phyloP scores from a whole-genome alignment of 2,888 invertebrate genomes.

The Neocrepidodera transversa region DNA sequence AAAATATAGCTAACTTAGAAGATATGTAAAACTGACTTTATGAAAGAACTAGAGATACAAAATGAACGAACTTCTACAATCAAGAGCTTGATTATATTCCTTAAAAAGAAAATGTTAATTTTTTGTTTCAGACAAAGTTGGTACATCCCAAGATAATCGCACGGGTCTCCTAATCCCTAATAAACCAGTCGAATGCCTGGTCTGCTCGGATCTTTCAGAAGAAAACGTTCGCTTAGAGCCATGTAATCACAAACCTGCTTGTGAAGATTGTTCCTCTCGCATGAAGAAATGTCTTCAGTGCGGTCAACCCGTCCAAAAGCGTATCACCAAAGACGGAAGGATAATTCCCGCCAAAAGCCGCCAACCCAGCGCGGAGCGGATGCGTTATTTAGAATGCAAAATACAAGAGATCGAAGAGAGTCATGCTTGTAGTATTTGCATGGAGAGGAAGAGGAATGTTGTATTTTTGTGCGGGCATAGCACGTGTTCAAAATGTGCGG shows the following conservation, averaged over 20 bases:
- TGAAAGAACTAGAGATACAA: no score
- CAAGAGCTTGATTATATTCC: no score
- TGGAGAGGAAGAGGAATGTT: conserved; percentile 82
- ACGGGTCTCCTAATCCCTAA: conserved; percentile 50
- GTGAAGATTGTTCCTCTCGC: conserved; percentile 76
- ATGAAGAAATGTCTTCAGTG: conserved; percentile 81
- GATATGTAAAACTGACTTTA: no score
- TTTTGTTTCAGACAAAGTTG: conserved; percentile 45
- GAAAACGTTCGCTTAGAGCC: conserved; percentile 73
- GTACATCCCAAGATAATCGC: conserved; percentile 56
- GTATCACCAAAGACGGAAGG: conserved; percentile 64
- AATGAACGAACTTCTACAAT: no score
- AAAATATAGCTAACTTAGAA: no score
- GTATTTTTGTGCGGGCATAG: conserved; percentile 90
- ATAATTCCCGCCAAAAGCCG: conserved; percentile 62
- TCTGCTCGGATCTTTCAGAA: conserved; percentile 74
- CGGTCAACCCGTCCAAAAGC: conserved; percentile 66
- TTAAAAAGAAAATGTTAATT: no score
- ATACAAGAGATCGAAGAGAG: conserved; percentile 88
- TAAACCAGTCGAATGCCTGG: conserved; percentile 69
- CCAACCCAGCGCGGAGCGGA: conserved; percentile 71
- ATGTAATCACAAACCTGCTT: conserved; percentile 76
- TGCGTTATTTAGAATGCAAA: conserved; percentile 76
- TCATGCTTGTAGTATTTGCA: conserved; percentile 85
- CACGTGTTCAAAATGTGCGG: conserved; percentile 82